Base-by-base conservation (phyloP, 2,797 vertebrate genomes). In the Sphenopsis melanotis region DNA sequence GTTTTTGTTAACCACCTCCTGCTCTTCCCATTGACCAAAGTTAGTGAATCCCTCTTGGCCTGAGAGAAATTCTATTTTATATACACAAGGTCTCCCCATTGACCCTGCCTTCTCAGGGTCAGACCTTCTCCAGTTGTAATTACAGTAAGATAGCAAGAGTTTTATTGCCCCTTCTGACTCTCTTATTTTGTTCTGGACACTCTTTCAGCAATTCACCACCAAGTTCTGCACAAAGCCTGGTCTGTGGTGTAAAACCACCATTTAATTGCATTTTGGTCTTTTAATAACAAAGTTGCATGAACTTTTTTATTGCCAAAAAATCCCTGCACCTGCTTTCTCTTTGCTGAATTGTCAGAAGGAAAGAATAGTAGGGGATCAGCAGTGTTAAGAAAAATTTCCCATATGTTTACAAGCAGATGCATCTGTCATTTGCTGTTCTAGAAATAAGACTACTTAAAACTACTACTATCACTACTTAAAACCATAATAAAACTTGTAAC, bases 371-470 rank as follows among this genome's bases (percentile, higher is more conserved):
- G 65, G 61, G 87, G 52, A 46, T 83, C 87, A 90, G 72, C 87
- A 94, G 59, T 9, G 83, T 91, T 78, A 90, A 61, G 90, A 93
- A 92, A 95, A 93, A 74, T 23, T 47, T 56, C 71, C 87, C 86
- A 47, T 93, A 77, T 94, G 93, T 65, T 95, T 92, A 66, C 68
- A 89, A 83, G 93, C 86, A 92, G 90, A 94, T 91, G 93, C 39
- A 83, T 29, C 77, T 64, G 87, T 93, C 96, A 92, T 59, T 39
- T 42, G 89, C 80, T 93, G 85, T 29, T 96, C 92, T 68, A 89
- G 86, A 95, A 95, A 87, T 75, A 87, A 90, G 55, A 78, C 6
- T 1, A 77, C n/a, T n/a, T n/a, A n/a, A n/a, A n/a, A n/a, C n/a
- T n/a, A n/a, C n/a, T 0, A 4, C 72, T 57, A 70, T 57, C 3